Evolutionary conservation across 2,888 invertebrate species (phyloP).

Genomic region (Drosophila niveifrons): DNA sequence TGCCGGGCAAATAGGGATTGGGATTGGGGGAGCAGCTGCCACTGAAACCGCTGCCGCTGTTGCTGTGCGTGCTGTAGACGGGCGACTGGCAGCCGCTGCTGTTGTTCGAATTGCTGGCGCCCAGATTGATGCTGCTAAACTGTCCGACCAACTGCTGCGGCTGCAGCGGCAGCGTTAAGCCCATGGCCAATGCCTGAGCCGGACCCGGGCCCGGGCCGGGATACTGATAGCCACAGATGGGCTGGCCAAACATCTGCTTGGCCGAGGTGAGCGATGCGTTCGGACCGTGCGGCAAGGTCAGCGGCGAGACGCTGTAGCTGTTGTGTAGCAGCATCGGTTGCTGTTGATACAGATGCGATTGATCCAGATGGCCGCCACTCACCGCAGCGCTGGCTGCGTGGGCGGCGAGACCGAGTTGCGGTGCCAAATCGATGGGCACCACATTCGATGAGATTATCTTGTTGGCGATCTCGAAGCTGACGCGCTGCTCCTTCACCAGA

Average conservation of each 20-base stretch:
- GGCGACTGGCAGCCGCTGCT: slow-evolving; percentile 86
- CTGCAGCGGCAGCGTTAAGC: slow-evolving; percentile 50
- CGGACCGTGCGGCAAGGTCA: slow-evolving; percentile 73
- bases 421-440: slow-evolving; percentile 86
- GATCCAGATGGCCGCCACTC: slow-evolving; percentile 79
- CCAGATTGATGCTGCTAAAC: slow-evolving; percentile 79
- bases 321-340: slow-evolving; percentile 85
- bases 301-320: slow-evolving; percentile 84
- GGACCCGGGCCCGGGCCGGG: slow-evolving; percentile 28
- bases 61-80: slow-evolving; percentile 83
- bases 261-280: slow-evolving; percentile 65
- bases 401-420: slow-evolving; percentile 87
- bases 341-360: slow-evolving; percentile 57
- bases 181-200: slow-evolving; percentile 20
- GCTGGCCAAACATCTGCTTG: slow-evolving; percentile 75
- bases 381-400: slow-evolving; percentile 85
- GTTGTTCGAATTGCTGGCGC: slow-evolving; percentile 70
- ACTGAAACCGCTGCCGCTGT: slow-evolving; percentile 82
- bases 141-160: slow-evolving; percentile 72
- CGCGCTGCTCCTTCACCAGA: slow-evolving; percentile 85
- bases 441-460: slow-evolving; percentile 86
- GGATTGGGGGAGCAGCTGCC: slow-evolving; percentile 85
- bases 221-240: slow-evolving; percentile 68
- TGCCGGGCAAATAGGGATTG: slow-evolving; percentile 80
- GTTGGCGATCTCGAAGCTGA: slow-evolving; percentile 84